Conservation (phyloP, 37 sponge, comb jelly and placozoan genomes). For the Agelas oroides region DNA sequence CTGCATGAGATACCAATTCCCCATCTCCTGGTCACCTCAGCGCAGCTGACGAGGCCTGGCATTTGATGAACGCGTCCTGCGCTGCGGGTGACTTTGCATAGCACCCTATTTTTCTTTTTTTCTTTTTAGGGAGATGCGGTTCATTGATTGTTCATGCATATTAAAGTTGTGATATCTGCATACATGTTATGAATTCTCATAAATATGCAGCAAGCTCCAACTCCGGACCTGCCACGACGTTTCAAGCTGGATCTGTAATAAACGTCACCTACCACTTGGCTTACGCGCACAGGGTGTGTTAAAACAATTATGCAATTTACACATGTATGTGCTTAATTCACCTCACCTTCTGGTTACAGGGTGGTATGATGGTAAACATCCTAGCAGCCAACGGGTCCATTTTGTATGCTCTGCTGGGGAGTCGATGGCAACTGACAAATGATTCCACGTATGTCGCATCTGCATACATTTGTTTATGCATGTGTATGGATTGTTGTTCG, state of each 20-base stretch:
- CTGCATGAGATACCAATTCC: too few relatives aligned
- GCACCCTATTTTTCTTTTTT: too few relatives aligned
- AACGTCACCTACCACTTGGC: slow-evolving; percentile 54
- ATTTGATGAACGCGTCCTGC: too few relatives aligned
- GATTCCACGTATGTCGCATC: background rate
- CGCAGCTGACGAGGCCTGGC: too few relatives aligned
- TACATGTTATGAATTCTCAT: too few relatives aligned
- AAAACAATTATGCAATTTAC: too few relatives aligned
- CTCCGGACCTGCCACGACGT: slow-evolving; percentile 34
- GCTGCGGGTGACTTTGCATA: too few relatives aligned
- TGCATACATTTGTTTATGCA: background rate
- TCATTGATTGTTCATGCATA: background rate
- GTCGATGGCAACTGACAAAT: background rate
- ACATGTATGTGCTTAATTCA: background rate
- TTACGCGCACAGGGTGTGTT: slow-evolving; percentile 12
- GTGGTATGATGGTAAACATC: slow-evolving; percentile 56
- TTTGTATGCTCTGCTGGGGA: slow-evolving; percentile 19
- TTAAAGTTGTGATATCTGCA: too few relatives aligned
- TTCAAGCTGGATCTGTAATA: slow-evolving; percentile 52
- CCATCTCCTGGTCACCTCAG: too few relatives aligned
- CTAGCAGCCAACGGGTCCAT: slow-evolving; percentile 56
- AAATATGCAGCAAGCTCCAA: too few relatives aligned
- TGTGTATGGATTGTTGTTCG: too few relatives aligned
- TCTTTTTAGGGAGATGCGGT: too few relatives aligned
- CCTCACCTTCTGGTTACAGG: slow-evolving; percentile 27